Evolutionary conservation across 2,888 invertebrate species (phyloP).

Genomic region (Cephus runcator): DNA sequence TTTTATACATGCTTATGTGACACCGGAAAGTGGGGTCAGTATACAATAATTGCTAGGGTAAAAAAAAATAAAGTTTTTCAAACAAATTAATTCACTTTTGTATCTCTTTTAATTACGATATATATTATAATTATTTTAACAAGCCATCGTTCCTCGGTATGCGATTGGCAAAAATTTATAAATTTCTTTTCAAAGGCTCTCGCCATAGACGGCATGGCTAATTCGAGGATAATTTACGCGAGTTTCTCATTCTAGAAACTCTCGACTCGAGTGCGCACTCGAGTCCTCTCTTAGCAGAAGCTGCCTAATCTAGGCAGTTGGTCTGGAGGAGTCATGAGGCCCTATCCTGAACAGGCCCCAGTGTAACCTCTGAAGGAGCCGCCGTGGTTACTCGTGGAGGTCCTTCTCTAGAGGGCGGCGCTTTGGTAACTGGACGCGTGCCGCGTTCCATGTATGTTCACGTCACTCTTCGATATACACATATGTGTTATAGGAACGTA

Average conservation of each 20-base stretch:
- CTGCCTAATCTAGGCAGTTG: slow-evolving; percentile 4
- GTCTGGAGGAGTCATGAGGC: neutral
- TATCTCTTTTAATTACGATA: too few species aligned
- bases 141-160: neutral
- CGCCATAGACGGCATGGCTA: slow-evolving; percentile 23
- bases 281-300: slow-evolving; percentile 3
- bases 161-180: neutral
- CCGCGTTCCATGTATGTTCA: slow-evolving; percentile 36
- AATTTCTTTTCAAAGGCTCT: neutral
- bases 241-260: slow-evolving; percentile 1
- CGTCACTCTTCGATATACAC: neutral
- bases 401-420: slow-evolving; percentile 40
- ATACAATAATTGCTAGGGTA: slow-evolving; percentile 1
- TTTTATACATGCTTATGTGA: slow-evolving; percentile 14
- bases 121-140: neutral
- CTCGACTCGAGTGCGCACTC: slow-evolving; percentile 8
- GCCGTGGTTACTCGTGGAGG: slow-evolving; percentile 1
- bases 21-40: slow-evolving; percentile 14
- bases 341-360: neutral
- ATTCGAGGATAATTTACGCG: slow-evolving; percentile 22
- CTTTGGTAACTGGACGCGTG: slow-evolving; percentile 64
- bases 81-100: neutral
- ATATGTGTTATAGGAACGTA: neutral
- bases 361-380: neutral
- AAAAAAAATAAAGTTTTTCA: neutral